Evolutionary conservation across 2,797 vertebrate genomes (phyloP), one percentile per base, ranked within the genome.

Genomic region (Hypotaenidia okinawae): DNA sequence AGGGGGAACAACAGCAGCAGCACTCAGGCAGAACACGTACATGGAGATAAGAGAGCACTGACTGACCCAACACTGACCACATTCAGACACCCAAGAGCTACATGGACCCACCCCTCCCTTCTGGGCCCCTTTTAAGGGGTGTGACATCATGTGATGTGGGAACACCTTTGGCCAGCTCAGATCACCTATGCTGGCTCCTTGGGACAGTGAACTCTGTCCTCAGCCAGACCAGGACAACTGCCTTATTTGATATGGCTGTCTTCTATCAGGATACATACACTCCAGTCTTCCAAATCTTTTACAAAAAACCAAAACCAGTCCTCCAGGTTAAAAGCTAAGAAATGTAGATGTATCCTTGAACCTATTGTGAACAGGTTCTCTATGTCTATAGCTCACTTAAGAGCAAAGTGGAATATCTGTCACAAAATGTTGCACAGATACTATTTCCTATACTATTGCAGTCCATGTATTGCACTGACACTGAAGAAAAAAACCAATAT

Each of bases 181-280:
- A 22, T 49, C 47, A 49, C 47, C 47, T 23, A 23, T 23, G 47
- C 47, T 49, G 47, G 47, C 47, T 49, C 10, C 47, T 47, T 47
- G 22, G 11, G 47, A 23, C 22, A 49, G 11, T 23, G 21, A 49
- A 49, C 21, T 49, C 22, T 22, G 47, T 23, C 22, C 22, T 49
- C 10, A 6, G 21, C 22, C 11, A 23, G 22, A 49, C 21, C 21
- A 49, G 47, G 22, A 49, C 47, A 49, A 49, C 59, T 59, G 7
- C 10, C 35, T 39, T 2, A 1, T 88, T 86, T 28, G 78, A 25
- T 57, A 62, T 21, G 9, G 9, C 17, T 5, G 0, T 35, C 33
- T 72, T 87, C 28, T 28, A 5, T 5, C 51, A 16, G 24, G 22
- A 76, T 49, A n/a, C 6, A 35, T 4, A n/a, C 0, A 1, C 9